Percentiles rank a stretch among this genome's conserved stretches.
phyloP scores from a whole-genome alignment of 2,888 invertebrate genomes.

The Lasioglossum calceatum region DNA sequence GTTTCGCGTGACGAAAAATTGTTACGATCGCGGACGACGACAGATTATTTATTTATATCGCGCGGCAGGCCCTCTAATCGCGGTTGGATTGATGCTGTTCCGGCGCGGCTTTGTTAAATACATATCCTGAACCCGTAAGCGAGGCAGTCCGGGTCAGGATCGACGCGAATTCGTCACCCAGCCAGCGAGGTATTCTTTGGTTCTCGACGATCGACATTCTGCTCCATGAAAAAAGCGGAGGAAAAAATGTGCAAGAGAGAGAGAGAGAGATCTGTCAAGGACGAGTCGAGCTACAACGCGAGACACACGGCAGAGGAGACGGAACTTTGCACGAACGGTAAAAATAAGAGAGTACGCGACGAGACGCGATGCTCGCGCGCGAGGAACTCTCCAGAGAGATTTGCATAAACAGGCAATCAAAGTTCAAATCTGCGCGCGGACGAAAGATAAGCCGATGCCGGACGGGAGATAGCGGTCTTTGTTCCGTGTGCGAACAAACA shows the following conservation, averaged over 20 bases:
- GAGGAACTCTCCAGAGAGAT: constrained; percentile 23
- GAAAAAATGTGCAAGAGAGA: not conserved
- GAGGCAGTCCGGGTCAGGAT: not conserved
- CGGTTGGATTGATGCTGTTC: constrained; percentile 39
- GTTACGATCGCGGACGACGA: constrained; percentile 46
- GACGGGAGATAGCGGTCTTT: constrained; percentile 41
- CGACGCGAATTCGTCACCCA: not conserved
- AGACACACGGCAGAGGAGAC: not conserved
- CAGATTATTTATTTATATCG: constrained; percentile 59
- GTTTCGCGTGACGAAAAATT: constrained; percentile 64
- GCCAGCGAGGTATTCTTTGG: not conserved
- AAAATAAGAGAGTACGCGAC: constrained; percentile 22
- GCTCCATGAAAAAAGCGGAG: not conserved
- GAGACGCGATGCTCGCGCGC: not conserved
- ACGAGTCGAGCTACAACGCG: not conserved
- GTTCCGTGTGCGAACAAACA: constrained; percentile 44
- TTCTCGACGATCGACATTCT: not conserved
- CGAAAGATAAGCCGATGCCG: constrained; percentile 42
- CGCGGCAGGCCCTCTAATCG: constrained; percentile 23
- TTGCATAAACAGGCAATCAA: constrained; percentile 41
- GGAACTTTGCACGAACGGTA: constrained; percentile 20
- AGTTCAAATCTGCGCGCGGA: constrained; percentile 34
- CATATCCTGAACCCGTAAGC: not conserved
- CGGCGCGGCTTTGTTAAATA: not conserved
- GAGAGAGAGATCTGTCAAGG: constrained; percentile 2